phyloP scores from a whole-genome alignment of 2,113 vertebrate species.

The Lamprologus lemairii region DNA sequence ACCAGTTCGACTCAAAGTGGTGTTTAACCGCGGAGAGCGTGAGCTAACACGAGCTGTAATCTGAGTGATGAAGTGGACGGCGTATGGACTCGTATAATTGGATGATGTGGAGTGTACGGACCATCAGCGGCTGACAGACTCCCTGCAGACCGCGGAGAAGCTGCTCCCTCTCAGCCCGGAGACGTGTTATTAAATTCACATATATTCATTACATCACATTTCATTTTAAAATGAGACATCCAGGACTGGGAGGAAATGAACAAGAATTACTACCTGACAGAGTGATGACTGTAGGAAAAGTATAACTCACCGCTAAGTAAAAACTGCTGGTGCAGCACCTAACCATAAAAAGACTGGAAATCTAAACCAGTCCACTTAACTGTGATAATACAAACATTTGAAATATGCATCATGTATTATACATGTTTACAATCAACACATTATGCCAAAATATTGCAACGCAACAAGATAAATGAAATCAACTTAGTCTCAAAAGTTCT shows the following conservation, averaged over 20 bases:
- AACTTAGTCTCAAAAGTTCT: not conserved
- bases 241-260: not conserved
- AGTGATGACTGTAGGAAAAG: not conserved
- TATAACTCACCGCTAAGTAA: not conserved
- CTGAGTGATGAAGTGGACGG: not conserved
- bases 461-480: not conserved
- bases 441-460: not conserved
- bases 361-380: not conserved
- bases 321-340: not conserved
- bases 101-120: not conserved
- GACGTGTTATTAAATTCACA: conserved; percentile 12
- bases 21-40: not conserved
- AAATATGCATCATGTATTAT: not conserved
- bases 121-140: not conserved
- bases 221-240: conserved; percentile 1
- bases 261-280: conserved; percentile 1
- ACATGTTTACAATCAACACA: not conserved
- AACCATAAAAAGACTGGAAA: not conserved
- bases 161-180: not conserved
- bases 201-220: conserved; percentile 22
- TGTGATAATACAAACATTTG: not conserved
- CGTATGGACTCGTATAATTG: not conserved
- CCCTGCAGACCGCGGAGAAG: not conserved
- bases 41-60: not conserved
- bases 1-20: not conserved